These are phyloP conservation scores for Drosophila azteca DNA, from an alignment of 1,140 invertebrate species.

Conservation along the genomic window DNA sequence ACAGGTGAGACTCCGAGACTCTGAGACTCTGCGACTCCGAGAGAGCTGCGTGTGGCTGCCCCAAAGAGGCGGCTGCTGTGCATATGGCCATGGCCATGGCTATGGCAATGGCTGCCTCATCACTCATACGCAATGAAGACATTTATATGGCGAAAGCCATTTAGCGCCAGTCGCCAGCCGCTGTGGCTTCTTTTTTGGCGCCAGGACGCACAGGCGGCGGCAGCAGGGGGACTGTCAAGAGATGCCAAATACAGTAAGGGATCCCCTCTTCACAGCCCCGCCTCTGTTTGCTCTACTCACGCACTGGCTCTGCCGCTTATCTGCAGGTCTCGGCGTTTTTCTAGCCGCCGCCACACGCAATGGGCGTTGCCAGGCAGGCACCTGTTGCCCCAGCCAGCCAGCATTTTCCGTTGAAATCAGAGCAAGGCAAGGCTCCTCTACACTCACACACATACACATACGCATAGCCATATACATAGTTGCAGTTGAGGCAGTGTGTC, in stretches of 20 bases:
- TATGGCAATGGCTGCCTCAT: no score
- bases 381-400: slow-evolving; percentile 49
- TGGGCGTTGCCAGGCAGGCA: slow-evolving; percentile 76
- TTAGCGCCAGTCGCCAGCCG: slow-evolving; percentile 55
- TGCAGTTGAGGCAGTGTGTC: slow-evolving; percentile 19
- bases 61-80: background rate
- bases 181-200: slow-evolving; percentile 47
- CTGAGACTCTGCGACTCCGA: no score
- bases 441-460: no score
- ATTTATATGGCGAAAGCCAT: slow-evolving; percentile 80
- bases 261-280: slow-evolving; percentile 12
- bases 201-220: slow-evolving; percentile 9
- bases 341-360: slow-evolving; percentile 64
- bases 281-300: slow-evolving; percentile 43
- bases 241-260: no score
- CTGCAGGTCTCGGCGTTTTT: slow-evolving; percentile 58
- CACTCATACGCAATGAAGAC: slow-evolving; percentile 81
- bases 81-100: slow-evolving; percentile 42
- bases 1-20: slow-evolving; percentile 28
- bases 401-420: slow-evolving; percentile 65
- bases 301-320: slow-evolving; percentile 57
- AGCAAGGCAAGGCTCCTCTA: slow-evolving; percentile 70
- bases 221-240: no score
- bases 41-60: slow-evolving; percentile 35
- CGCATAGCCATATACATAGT: background rate